A percentile compares a stretch with the other conserved stretches of the same genome.
Evolutionary conservation across 2,797 vertebrate genomes (phyloP).

Genomic region (Numenius phaeopus): DNA sequence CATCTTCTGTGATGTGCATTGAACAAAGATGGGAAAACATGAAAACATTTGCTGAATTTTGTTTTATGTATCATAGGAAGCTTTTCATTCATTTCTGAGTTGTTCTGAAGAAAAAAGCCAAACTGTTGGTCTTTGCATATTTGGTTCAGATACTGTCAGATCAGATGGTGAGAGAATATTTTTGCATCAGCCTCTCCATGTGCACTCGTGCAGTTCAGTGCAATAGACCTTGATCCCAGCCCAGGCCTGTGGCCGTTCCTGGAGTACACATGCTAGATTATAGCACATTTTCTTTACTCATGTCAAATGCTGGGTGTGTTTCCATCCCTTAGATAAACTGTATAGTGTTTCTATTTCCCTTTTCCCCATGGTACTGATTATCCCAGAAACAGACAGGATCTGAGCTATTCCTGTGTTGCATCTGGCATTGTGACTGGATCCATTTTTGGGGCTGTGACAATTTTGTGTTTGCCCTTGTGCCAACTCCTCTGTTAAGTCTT

Average conservation of each 20-base stretch:
- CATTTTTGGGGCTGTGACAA: neutral
- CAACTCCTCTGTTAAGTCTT: neutral
- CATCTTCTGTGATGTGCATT: neutral
- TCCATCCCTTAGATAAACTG: constrained; percentile 34
- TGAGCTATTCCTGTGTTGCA: constrained; percentile 21
- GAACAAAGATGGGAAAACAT: neutral
- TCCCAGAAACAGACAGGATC: constrained; percentile 43
- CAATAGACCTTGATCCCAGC: neutral
- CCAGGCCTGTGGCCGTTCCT: neutral
- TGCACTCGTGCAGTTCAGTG: neutral
- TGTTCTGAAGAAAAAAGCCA: neutral
- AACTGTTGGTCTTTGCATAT: neutral
- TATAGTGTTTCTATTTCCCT: constrained; percentile 20
- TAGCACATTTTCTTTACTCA: neutral
- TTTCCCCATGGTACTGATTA: constrained; percentile 50
- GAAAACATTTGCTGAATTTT: neutral
- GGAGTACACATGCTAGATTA: neutral
- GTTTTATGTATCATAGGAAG: neutral
- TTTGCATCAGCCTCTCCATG: neutral
- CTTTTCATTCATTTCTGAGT: neutral
- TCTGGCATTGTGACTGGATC: constrained; percentile 32
- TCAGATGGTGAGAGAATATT: neutral
- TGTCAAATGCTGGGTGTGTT: constrained; percentile 12
- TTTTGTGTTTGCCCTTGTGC: neutral
- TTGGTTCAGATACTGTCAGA: neutral